Evolutionary conservation across 1,140 invertebrate species (phyloP).

Genomic region (Atta colombica): DNA sequence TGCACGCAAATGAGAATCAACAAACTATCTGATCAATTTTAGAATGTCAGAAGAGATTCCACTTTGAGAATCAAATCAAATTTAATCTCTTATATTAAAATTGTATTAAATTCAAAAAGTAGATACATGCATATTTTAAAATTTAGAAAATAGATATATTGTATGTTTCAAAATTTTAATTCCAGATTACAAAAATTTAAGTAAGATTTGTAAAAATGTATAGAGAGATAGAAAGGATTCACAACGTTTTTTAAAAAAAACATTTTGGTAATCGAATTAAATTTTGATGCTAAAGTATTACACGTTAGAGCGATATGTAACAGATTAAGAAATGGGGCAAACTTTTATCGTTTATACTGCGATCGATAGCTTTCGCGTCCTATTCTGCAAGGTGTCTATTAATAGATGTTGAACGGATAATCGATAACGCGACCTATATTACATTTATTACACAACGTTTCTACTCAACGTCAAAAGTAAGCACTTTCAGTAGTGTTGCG

Average conservation of each 20-base stretch:
- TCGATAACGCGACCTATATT: conserved; percentile 60
- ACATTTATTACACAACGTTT: conserved; percentile 57
- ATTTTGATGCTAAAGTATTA: not conserved
- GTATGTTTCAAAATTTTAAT: not conserved
- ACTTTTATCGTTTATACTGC: conserved; percentile 40
- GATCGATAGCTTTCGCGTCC: conserved; percentile 45
- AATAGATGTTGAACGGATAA: conserved; percentile 47
- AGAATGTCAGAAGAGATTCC: not conserved
- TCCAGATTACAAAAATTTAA: not conserved
- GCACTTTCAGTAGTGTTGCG: not conserved
- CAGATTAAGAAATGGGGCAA: conserved; percentile 30
- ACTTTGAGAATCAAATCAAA: not conserved
- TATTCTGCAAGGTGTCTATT: conserved; percentile 49
- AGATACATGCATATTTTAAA: not conserved
- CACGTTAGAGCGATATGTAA: not conserved
- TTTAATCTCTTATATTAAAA: not conserved
- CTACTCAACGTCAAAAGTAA: conserved; percentile 46
- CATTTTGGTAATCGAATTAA: not conserved
- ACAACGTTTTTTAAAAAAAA: not conserved
- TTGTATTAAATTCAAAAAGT: not conserved
- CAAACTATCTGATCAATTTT: conserved; percentile 4
- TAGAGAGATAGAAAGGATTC: not conserved
- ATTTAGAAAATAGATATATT: not conserved
- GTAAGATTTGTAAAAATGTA: not conserved
- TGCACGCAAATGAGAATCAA: not conserved